These are phyloP conservation scores for Pheosia tremula DNA, from an alignment of 2,888 invertebrate genomes.

Conservation along the genomic window DNA sequence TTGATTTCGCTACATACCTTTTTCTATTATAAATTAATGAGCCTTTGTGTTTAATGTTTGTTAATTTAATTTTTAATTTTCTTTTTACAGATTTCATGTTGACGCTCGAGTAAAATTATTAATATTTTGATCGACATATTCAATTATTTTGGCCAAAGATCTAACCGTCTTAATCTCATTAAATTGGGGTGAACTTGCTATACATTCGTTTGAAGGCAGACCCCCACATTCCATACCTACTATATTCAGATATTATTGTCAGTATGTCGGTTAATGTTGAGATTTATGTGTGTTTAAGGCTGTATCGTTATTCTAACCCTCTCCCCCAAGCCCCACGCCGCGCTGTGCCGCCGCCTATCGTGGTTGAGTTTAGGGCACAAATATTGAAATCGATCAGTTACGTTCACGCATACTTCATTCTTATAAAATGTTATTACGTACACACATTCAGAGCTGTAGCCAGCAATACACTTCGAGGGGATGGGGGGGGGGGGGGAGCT, in stretches of 20 bases:
- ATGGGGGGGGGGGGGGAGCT: too few species aligned
- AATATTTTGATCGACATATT: too few species aligned
- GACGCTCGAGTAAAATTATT: too few species aligned
- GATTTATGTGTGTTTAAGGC: slow-evolving; percentile 42
- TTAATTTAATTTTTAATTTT: too few species aligned
- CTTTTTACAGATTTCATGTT: too few species aligned
- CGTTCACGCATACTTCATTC: slow-evolving; percentile 49
- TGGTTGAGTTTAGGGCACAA: slow-evolving; percentile 59
- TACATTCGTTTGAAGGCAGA: not conserved
- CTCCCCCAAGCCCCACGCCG: slow-evolving; percentile 18
- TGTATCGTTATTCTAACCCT: slow-evolving; percentile 40
- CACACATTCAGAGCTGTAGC: not conserved
- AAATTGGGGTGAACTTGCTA: too few species aligned
- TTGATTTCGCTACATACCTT: too few species aligned
- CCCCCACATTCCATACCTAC: not conserved
- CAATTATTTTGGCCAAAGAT: too few species aligned
- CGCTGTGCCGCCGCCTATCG: slow-evolving; percentile 46
- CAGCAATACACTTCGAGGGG: too few species aligned
- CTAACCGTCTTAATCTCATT: too few species aligned
- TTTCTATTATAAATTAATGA: too few species aligned
- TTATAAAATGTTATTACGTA: slow-evolving; percentile 15
- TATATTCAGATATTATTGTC: not conserved
- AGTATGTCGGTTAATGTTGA: slow-evolving; percentile 27
- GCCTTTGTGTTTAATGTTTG: too few species aligned
- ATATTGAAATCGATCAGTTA: slow-evolving; percentile 71